Percentiles rank a stretch among this genome's conserved stretches.
Conservation (phyloP, 2,113 vertebrate genomes). For the Rhea pennata region DNA sequence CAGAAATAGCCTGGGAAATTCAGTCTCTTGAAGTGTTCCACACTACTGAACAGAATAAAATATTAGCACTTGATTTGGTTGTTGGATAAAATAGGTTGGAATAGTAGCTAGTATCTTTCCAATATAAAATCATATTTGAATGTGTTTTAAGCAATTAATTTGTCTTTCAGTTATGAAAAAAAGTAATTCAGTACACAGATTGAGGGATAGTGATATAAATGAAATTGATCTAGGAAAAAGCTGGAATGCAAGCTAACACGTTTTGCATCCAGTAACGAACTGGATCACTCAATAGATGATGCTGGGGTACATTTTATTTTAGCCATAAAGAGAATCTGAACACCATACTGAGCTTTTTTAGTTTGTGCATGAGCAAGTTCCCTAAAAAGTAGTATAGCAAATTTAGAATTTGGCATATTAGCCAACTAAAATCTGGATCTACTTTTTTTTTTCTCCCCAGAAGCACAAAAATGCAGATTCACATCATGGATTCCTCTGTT, state of each 20-base stretch:
- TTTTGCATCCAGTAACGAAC: neutral
- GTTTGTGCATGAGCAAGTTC: accelerated
- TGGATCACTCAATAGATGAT: neutral
- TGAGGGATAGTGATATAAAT: neutral
- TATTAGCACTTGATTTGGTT: neutral
- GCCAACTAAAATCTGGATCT: neutral
- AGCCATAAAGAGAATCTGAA: neutral
- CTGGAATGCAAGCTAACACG: neutral
- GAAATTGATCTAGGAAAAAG: neutral
- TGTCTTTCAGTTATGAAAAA: neutral
- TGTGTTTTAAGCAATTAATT: neutral
- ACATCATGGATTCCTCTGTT: neutral
- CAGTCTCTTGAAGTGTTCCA: neutral
- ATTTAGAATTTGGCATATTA: neutral
- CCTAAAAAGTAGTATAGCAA: neutral
- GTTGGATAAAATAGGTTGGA: neutral
- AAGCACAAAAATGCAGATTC: neutral
- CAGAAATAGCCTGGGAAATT: neutral
- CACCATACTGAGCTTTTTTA: neutral
- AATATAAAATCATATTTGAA: neutral
- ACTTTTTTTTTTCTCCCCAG: too few species aligned
- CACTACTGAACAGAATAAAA: neutral
- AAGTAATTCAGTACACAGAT: neutral
- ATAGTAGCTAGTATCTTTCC: neutral
- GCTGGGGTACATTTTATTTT: neutral